A percentile compares a stretch with the other conserved stretches of the same genome.
Evolutionary conservation across 2,113 vertebrate species (phyloP).

Genomic region (Fukomys damarensis): DNA sequence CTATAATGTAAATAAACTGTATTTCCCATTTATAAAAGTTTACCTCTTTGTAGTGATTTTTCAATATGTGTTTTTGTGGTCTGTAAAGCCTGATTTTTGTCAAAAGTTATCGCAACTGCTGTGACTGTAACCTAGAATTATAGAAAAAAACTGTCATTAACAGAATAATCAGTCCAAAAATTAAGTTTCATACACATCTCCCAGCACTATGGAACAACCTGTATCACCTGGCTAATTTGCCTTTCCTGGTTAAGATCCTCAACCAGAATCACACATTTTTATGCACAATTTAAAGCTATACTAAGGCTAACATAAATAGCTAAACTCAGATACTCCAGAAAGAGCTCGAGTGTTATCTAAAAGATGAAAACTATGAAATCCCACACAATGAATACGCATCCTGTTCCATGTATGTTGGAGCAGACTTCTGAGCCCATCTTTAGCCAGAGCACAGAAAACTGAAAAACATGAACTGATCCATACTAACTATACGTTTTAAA

Average conservation of each 20-base stretch:
- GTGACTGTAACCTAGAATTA: constrained; percentile 95
- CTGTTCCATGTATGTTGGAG: not conserved
- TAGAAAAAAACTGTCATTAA: constrained; percentile 19
- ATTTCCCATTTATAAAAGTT: constrained; percentile 6
- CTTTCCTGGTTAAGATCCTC: constrained; percentile 35
- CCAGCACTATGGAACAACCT: not conserved
- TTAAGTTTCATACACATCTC: not conserved
- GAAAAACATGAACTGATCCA: not conserved
- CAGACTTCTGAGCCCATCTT: not conserved
- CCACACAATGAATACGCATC: not conserved
- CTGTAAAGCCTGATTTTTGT: constrained; percentile 94
- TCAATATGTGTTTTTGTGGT: constrained; percentile 86
- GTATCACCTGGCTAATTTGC: not conserved
- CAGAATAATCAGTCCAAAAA: not conserved
- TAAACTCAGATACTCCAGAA: not conserved
- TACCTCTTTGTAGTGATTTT: constrained; percentile 93
- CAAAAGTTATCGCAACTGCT: constrained; percentile 97
- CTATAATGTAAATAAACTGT: not conserved
- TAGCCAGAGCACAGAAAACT: not conserved
- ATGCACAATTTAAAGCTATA: not conserved
- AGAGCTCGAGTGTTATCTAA: not conserved
- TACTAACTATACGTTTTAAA: not conserved
- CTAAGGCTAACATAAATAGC: not conserved
- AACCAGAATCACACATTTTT: not conserved
- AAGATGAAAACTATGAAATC: not conserved